phyloP scores from a whole-genome alignment of 2,888 invertebrate genomes.

The Xylota sylvarum region DNA sequence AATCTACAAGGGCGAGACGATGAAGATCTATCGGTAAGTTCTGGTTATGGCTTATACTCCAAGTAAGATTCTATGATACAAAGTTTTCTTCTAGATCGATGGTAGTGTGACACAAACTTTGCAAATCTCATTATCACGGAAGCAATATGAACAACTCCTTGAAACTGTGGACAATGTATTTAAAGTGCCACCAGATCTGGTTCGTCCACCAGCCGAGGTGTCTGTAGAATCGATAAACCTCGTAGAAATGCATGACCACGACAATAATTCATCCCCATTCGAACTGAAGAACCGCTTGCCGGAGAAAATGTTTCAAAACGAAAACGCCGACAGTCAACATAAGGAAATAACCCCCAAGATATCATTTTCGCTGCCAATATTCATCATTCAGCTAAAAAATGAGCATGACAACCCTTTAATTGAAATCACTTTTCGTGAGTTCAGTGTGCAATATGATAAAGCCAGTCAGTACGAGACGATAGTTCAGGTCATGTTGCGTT shows the following conservation, averaged over 20 bases:
- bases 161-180: constrained; percentile 87
- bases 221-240: constrained; percentile 29
- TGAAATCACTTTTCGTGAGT: constrained; percentile 93
- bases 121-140: constrained; percentile 93
- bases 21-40: constrained; percentile 58
- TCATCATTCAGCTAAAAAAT: constrained; percentile 91
- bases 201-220: constrained; percentile 78
- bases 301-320: constrained; percentile 65
- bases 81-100: constrained; percentile 85
- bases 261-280: constrained; percentile 77
- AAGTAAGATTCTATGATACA: constrained; percentile 56
- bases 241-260: constrained; percentile 73
- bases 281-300: constrained; percentile 57
- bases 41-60: constrained; percentile 58
- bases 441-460: constrained; percentile 90
- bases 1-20: constrained; percentile 25
- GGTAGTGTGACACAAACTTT: constrained; percentile 94
- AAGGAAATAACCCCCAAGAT: constrained; percentile 83
- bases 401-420: constrained; percentile 92
- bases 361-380: constrained; percentile 90
- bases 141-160: constrained; percentile 95
- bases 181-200: constrained; percentile 79
- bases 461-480: constrained; percentile 89
- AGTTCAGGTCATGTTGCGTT: constrained; percentile 92
- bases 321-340: constrained; percentile 33